Percentiles rank a stretch among this genome's conserved stretches.
These are phyloP conservation scores for Neostethus bicornis DNA, from an alignment of 2,797 vertebrate genomes.

Conservation along the genomic window DNA sequence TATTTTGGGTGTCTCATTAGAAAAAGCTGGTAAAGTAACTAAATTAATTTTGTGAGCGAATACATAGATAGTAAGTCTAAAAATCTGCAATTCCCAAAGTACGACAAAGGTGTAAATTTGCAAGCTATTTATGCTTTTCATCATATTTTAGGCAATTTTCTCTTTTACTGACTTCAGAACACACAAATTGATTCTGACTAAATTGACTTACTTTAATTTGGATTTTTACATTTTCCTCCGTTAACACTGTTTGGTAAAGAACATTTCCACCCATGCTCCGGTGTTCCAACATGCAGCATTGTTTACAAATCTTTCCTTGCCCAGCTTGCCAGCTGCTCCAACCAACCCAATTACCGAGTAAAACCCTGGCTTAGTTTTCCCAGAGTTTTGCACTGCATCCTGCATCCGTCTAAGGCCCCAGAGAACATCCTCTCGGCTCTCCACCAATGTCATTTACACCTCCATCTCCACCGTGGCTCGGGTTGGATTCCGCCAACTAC, in stretches of 20 bases:
- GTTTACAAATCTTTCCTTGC: slow-evolving; percentile 65
- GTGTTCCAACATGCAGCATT: slow-evolving; percentile 48
- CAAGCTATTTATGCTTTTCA: not conserved
- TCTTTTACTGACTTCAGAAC: not conserved
- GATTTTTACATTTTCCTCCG: slow-evolving; percentile 9
- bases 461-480: slow-evolving; percentile 61
- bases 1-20: not conserved
- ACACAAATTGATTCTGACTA: not conserved
- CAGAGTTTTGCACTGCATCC: slow-evolving; percentile 63
- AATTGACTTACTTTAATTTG: not conserved
- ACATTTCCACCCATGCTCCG: slow-evolving; percentile 28
- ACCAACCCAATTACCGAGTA: slow-evolving; percentile 73
- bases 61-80: not conserved
- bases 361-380: slow-evolving; percentile 70
- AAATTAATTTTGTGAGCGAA: no score
- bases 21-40: no score
- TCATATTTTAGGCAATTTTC: not conserved
- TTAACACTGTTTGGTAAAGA: slow-evolving; percentile 13
- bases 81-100: not conserved
- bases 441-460: slow-evolving; percentile 75
- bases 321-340: slow-evolving; percentile 68
- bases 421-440: slow-evolving; percentile 68
- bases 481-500: slow-evolving; percentile 62
- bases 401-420: slow-evolving; percentile 69
- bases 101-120: not conserved